Conservation (phyloP, 2,113 vertebrate species). For the Numenius arquata region DNA sequence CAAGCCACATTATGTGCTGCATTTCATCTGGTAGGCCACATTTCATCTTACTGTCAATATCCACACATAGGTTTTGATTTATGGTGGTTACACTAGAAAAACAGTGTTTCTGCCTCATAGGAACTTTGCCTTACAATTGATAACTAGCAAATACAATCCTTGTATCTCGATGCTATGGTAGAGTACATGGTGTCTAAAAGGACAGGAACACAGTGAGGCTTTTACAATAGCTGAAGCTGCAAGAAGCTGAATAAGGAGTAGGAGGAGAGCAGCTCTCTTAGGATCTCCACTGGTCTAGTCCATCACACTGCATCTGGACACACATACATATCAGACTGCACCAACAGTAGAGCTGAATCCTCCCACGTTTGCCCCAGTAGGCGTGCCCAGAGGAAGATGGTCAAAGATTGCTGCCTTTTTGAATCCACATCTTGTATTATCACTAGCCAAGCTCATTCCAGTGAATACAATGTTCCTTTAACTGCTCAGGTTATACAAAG, state of each 20-base stretch:
- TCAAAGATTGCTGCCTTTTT: not conserved
- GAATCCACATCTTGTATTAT: not conserved
- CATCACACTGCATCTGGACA: not conserved
- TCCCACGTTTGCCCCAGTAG: not conserved
- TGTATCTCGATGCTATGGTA: not conserved
- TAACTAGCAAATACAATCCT: not conserved
- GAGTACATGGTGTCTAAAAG: not conserved
- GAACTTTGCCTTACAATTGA: not conserved
- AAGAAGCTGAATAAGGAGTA: not conserved
- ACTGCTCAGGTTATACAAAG: not conserved
- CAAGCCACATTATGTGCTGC: not conserved
- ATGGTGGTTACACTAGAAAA: not conserved
- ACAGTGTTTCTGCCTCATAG: not conserved
- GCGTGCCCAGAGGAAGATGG: not conserved
- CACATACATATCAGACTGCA: fast-evolving
- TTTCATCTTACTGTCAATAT: not conserved
- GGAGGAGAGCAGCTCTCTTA: not conserved
- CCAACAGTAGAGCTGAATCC: not conserved
- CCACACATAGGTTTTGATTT: not conserved
- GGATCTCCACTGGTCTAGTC: not conserved
- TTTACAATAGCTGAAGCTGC: not conserved
- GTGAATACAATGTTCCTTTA: not conserved
- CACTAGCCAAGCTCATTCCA: not conserved
- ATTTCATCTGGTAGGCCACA: not conserved
- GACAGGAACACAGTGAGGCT: not conserved